Percentiles rank a stretch among this genome's conserved stretches.
These are phyloP conservation scores for Meda fulgida DNA, from an alignment of 2,797 vertebrate genomes.

Conservation along the genomic window DNA sequence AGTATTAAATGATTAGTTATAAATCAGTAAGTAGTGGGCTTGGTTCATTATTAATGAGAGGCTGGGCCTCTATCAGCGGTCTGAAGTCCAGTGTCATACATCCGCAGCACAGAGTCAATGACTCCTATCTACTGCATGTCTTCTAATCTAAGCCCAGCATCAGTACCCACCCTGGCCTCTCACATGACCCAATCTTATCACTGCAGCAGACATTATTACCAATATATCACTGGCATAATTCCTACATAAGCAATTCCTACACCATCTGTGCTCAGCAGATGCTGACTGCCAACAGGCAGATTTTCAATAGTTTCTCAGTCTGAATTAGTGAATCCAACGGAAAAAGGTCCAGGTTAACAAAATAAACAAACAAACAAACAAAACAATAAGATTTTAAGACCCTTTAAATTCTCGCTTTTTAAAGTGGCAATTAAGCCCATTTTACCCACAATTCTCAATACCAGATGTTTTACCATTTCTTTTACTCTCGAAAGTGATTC, in stretches of 20 bases:
- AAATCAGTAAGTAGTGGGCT: constrained; percentile 47
- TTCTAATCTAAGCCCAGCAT: constrained; percentile 73
- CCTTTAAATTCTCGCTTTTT: neutral
- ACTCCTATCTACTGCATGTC: constrained; percentile 62
- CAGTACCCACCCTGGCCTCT: constrained; percentile 66
- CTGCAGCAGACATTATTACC: constrained; percentile 46
- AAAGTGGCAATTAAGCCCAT: neutral
- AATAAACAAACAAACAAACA: neutral
- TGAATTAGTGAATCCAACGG: neutral
- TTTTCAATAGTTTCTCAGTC: neutral
- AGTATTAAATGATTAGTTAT: constrained; percentile 18
- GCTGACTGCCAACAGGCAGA: neutral
- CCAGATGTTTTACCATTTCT: neutral
- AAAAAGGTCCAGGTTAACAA: neutral
- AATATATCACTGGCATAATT: constrained; percentile 20
- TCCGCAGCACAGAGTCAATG: constrained; percentile 56
- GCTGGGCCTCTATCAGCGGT: constrained; percentile 57
- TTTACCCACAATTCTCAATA: neutral
- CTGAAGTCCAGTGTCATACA: constrained; percentile 69
- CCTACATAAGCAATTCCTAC: neutral
- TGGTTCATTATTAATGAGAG: constrained; percentile 53
- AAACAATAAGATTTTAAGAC: neutral
- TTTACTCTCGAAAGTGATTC: neutral
- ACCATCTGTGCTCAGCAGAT: constrained; percentile 1
- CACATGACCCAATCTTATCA: constrained; percentile 63